Evolutionary conservation across 2,888 invertebrate genomes (phyloP).

Genomic region (Pammene aurita): DNA sequence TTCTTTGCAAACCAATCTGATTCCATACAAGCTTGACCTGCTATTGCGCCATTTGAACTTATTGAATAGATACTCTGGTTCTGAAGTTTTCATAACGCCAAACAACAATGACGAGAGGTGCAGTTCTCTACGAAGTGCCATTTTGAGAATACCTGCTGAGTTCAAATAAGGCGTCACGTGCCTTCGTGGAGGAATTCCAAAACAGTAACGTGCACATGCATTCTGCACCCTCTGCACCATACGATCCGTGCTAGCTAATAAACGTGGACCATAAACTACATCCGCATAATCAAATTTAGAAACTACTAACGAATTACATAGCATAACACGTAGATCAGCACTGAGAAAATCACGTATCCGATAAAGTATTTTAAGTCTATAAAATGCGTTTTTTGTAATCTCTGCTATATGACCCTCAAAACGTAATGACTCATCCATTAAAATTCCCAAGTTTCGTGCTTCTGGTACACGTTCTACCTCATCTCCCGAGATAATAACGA

Average conservation of each 20-base stretch:
- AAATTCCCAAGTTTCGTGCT: neutral
- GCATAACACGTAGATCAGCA: neutral
- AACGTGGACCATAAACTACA: neutral
- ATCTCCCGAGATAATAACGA: neutral
- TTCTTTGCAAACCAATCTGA: no score
- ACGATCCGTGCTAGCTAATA: neutral
- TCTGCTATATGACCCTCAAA: neutral
- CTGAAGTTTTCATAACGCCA: neutral
- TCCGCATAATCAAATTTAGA: neutral
- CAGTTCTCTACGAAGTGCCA: conserved; percentile 5
- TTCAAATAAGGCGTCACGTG: neutral
- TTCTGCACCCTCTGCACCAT: neutral
- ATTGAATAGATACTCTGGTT: neutral
- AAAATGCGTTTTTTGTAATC: neutral
- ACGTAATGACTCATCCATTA: neutral
- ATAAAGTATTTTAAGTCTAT: neutral
- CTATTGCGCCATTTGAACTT: no score
- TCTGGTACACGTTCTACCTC: neutral
- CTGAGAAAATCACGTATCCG: neutral
- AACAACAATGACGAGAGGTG: neutral
- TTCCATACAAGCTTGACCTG: no score
- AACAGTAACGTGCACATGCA: no score
- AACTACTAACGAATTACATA: neutral
- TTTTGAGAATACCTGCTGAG: conserved; percentile 6
- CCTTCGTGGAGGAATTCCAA: no score